Base-by-base conservation (phyloP, 2,888 invertebrate species). In the Argyresthia albistria region DNA sequence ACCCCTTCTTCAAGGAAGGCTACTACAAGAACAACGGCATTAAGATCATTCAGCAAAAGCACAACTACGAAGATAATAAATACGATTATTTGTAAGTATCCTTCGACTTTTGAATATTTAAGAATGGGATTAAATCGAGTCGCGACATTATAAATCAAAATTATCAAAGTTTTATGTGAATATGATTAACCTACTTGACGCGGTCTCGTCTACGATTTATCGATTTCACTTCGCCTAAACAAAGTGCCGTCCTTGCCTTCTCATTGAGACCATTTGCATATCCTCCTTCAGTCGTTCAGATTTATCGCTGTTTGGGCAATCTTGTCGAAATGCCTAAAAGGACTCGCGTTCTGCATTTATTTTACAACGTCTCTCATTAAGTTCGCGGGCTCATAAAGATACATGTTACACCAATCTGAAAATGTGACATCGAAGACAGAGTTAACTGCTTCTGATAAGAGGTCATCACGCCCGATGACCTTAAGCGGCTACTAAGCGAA, bases 1-100 rank as follows among this genome's bases (percentile, higher is more conserved):
- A 67, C 50, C 88, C 88, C 1, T 88, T 69, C 72, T 88, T 82
- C 65, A 84, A 84, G 56, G 79, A 82, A 9, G 88, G 88, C 0
- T 87, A 87, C 60, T 88, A 88, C 69, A 80, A 70, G 67, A 88
- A 88, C 64, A 88, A 88, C 51, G 88, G 88, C 0, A 88, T 88
- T 60, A 88, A 84, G 64, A 88, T 88, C 67, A 71, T 88, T 56
- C 80, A 71, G 12, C 88, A 88, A 58, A 78, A 80, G 52, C 87
- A 87, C 56, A 80, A 81, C 62, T 84, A 88, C 63, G 72, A 84
- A 1, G 87, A 88, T 50, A 82, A 87, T 57, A 88, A 83, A 76
- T 88, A 87, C 65, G 87, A 88, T 64, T 88, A 87, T 65, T 72
- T 82, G 88, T 88, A 57, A 88, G 88, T 81, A 66, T 61, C 48